Evolutionary conservation across 2,888 invertebrate genomes (phyloP).

Genomic region (Ariolimax columbianus): DNA sequence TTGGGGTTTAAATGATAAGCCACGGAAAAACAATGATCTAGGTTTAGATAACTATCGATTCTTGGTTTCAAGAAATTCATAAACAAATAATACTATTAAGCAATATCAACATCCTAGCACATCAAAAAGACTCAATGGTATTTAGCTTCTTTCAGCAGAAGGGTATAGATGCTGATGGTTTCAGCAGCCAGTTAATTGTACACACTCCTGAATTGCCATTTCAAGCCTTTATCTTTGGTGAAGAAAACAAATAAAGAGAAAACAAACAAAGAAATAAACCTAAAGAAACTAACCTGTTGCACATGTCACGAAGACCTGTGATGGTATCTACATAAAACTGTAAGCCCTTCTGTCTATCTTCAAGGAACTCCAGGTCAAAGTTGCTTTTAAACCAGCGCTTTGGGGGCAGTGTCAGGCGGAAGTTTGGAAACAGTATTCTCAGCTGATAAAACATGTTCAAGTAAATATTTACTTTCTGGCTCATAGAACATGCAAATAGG

Average conservation of each 20-base stretch:
- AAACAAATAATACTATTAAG: too few relatives aligned
- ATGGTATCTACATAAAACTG: slow-evolving; percentile 90
- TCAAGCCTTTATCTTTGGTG: too few relatives aligned
- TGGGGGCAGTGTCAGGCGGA: slow-evolving; percentile 87
- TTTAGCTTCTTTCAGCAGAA: too few relatives aligned
- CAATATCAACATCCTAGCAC: too few relatives aligned
- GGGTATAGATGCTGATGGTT: too few relatives aligned
- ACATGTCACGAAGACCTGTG: slow-evolving; percentile 82
- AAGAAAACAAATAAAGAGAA: background rate
- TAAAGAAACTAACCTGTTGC: slow-evolving; percentile 65
- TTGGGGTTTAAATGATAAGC: too few relatives aligned
- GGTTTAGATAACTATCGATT: too few relatives aligned
- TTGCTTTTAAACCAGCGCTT: slow-evolving; percentile 93
- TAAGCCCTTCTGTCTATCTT: slow-evolving; percentile 88
- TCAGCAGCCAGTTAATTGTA: too few relatives aligned
- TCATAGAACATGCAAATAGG: background rate
- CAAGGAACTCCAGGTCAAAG: slow-evolving; percentile 90
- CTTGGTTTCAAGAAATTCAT: too few relatives aligned
- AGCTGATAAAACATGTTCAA: slow-evolving; percentile 81
- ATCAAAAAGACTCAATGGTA: too few relatives aligned
- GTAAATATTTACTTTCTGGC: background rate
- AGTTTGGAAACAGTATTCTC: slow-evolving; percentile 84
- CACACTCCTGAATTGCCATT: too few relatives aligned
- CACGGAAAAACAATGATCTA: too few relatives aligned
- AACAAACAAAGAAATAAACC: background rate